Percentiles rank a stretch among this genome's conserved stretches.
phyloP scores from a whole-genome alignment of 1,140 invertebrate genomes.

The Cylas formicarius region DNA sequence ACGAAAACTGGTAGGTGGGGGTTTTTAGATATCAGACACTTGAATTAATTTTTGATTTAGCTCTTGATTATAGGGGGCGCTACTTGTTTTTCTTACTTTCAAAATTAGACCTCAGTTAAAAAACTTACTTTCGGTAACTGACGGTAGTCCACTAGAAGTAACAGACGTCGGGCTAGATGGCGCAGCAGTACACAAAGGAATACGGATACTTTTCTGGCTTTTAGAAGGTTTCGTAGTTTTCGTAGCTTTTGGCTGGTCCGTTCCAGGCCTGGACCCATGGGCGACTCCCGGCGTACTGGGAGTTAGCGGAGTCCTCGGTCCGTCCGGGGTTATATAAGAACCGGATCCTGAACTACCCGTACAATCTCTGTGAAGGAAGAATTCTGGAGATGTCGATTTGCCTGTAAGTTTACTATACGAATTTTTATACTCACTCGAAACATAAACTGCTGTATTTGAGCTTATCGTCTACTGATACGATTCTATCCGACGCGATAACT shows the following conservation, averaged over 20 bases:
- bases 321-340: conserved; percentile 22
- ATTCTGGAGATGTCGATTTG: not conserved
- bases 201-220: not conserved
- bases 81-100: no score
- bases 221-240: not conserved
- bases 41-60: no score
- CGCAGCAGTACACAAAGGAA: conserved; percentile 1
- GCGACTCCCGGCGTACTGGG: conserved; percentile 9
- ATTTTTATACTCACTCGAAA: conserved; percentile 17
- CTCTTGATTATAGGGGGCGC: no score
- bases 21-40: not conserved
- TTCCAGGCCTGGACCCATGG: not conserved
- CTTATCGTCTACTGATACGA: not conserved
- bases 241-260: no score
- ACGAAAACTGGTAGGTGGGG: not conserved
- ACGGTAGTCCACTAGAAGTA: conserved; percentile 29
- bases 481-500: not conserved
- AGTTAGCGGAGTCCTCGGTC: not conserved
- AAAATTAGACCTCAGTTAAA: not conserved
- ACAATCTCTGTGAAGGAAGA: conserved; percentile 5
- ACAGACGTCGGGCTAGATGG: conserved; percentile 21
- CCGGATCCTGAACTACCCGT: conserved; percentile 8
- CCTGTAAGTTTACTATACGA: not conserved
- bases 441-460: conserved; percentile 15
- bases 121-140: conserved; percentile 38